Base-by-base conservation (phyloP, 1,140 invertebrate genomes). In the Lycorma delicatula region DNA sequence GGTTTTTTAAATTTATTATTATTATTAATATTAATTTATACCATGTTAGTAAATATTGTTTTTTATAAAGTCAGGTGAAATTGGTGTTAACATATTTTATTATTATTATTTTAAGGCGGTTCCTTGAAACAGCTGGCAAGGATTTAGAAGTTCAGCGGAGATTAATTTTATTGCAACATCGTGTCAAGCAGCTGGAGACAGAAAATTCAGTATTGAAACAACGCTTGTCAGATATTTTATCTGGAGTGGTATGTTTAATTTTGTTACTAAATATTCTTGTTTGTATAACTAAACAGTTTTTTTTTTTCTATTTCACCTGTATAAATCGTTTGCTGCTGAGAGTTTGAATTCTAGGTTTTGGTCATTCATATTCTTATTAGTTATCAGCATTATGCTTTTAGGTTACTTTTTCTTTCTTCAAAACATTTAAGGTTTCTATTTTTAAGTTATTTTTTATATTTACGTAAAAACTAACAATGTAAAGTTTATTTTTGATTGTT, bases 41-140 rank as follows among this genome's bases (percentile, higher is more conserved):
- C n/a, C n/a, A n/a, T n/a, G n/a, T n/a, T n/a, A n/a, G n/a, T n/a
- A n/a, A n/a, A n/a, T n/a, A n/a, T n/a, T n/a, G n/a, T n/a, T n/a
- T n/a, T n/a, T n/a, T n/a, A n/a, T n/a, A n/a, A n/a, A n/a, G n/a
- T n/a, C n/a, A n/a, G n/a, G n/a, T n/a, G n/a, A n/a, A n/a, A n/a
- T n/a, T n/a, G n/a, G n/a, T n/a, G n/a, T n/a, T n/a, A n/a, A n/a
- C n/a, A n/a, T n/a, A n/a, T n/a, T n/a, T n/a, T n/a, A n/a, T n/a
- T n/a, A n/a, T 48, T 56, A 13, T 50, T 65, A 68, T 57, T 60
- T 58, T 22, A 41, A 73, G 77, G 63, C 75, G 84, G 60, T 91
- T 90, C 69, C 68, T 91, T 52, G 87, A 91, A 61, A 86, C 85
- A 1, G 86, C 85, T 4, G 84, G 84, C 1, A 81, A 82, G 64